A percentile compares a stretch with the other conserved stretches of the same genome.
phyloP scores from a whole-genome alignment of 2,888 invertebrate species.

The Aricia artaxerxes region DNA sequence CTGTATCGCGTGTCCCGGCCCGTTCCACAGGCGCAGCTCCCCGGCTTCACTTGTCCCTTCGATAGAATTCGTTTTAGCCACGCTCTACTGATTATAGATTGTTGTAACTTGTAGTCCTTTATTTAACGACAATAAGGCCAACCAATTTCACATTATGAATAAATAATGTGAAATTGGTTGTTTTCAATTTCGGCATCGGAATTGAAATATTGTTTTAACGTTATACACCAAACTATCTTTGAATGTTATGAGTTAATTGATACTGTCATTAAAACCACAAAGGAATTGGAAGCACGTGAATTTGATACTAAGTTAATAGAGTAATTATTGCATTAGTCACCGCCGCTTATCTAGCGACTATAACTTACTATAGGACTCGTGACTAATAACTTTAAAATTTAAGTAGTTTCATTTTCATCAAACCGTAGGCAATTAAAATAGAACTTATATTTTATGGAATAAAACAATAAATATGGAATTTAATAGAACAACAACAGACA shows the following conservation, averaged over 20 bases:
- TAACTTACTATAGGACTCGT: background rate
- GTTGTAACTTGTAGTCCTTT: conserved; percentile 46
- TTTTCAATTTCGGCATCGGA: background rate
- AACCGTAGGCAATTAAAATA: background rate
- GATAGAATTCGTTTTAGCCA: conserved; percentile 66
- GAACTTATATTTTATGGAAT: background rate
- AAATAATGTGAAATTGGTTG: too few species aligned
- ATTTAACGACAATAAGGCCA: conserved; percentile 30
- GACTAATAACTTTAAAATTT: background rate
- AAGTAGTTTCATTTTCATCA: background rate
- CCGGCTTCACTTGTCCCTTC: conserved; percentile 61
- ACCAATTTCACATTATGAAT: background rate
- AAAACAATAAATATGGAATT: background rate
- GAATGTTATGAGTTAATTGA: background rate
- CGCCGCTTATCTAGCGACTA: background rate
- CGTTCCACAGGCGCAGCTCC: conserved; percentile 48
- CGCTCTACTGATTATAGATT: conserved; percentile 60
- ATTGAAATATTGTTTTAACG: background rate
- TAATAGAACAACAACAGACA: background rate
- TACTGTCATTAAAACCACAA: background rate
- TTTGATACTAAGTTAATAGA: conserved; percentile 7
- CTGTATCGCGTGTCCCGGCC: conserved; percentile 58
- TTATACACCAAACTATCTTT: background rate
- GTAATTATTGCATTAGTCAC: conserved; percentile 8
- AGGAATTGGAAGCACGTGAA: conserved; percentile 16